Base-by-base conservation (phyloP, 2,888 invertebrate species). In the Drosophila formosana region DNA sequence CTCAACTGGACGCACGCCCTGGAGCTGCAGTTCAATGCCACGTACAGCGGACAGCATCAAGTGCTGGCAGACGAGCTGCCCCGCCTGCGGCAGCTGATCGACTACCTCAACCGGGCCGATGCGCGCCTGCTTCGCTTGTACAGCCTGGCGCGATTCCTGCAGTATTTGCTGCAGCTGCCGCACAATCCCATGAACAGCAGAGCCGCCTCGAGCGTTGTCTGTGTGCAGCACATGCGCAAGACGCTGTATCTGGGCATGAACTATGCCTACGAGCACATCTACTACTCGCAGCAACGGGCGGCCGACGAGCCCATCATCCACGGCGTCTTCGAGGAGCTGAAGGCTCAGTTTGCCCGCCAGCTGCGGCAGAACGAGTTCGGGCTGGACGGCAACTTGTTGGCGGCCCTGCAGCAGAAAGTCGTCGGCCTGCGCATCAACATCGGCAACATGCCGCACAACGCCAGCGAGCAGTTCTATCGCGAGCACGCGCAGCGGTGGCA, bases 181-280 rank as follows among this genome's bases (percentile, higher is more conserved):
- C 86, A 90, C 56, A 84, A 81, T 55, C 88, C 80, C 0, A 11
- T 88, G 9, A 49, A 63, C 39, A 53, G 25, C 23, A 37, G 5
- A n/a, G 37, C 37, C 4, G n/a, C n/a, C 37, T 41, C 55, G 3
- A 9, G 57, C 4, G 50, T 56, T 4, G 32, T 28, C 2, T 90
- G 90, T 53, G 70, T 91, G 11, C 80, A 78, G 3, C 91, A 90
- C 23, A 90, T 91, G 90, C 81, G 90, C 0, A 85, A 89, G 34
- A 77, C 77, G 0, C 78, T 90, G 3, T 82, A 88, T 4, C 56
- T 90, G 37, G 55, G 80, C 30, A 88, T 90, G 91, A 90, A 86
- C 32, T 90, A 84, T 47, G 74, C 75, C n/a, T 90, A 90, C 43
- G 91, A 90, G 43, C 60, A 60, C 0, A 79, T 37, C 4, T 85